Evolutionary conservation across 2,113 vertebrate species (phyloP).

Genomic region (Delphinus delphis): DNA sequence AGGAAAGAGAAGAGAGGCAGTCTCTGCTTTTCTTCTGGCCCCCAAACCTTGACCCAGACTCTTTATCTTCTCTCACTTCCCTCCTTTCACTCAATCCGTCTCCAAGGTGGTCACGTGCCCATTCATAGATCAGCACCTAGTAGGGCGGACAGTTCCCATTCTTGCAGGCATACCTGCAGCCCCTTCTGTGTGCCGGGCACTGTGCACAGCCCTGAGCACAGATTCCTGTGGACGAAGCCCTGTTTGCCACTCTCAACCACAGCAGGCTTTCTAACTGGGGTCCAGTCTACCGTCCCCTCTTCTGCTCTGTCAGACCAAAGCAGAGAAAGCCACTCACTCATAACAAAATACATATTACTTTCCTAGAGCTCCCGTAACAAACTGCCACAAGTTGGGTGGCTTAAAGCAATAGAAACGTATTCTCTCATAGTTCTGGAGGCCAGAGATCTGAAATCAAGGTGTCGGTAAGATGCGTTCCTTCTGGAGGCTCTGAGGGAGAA

Average conservation of each 20-base stretch:
- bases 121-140: background rate
- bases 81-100: background rate
- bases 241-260: background rate
- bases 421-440: too few species aligned
- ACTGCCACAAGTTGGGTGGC: background rate
- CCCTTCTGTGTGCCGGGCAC: background rate
- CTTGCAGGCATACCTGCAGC: accelerated
- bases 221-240: background rate
- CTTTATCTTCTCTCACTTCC: background rate
- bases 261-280: background rate
- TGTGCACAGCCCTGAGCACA: background rate
- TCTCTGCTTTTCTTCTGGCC: background rate
- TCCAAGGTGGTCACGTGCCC: accelerated
- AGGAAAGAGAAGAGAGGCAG: too few species aligned
- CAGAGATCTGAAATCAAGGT: background rate
- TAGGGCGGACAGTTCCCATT: background rate
- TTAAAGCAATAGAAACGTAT: background rate
- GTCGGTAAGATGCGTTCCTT: background rate
- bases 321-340: background rate
- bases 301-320: background rate
- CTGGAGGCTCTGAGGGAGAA: background rate
- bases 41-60: background rate
- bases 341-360: background rate
- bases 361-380: background rate
- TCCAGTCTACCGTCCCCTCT: accelerated